A percentile compares a stretch with the other conserved stretches of the same genome.
Evolutionary conservation across 2,797 vertebrate genomes (phyloP).

Genomic region (Serranus cabrilla): DNA sequence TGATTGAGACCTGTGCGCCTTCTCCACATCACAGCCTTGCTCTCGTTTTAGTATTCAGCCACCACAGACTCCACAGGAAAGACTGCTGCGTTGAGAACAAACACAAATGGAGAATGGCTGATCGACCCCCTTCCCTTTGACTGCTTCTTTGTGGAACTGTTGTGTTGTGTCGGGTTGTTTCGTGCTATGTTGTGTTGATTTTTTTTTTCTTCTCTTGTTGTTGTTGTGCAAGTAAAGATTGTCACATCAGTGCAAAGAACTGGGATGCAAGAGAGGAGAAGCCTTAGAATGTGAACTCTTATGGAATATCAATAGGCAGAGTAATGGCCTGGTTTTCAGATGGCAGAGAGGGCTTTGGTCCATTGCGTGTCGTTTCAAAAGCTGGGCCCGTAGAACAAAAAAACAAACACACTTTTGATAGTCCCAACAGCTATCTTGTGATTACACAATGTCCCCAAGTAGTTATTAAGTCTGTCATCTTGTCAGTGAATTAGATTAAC

Average conservation of each 20-base stretch:
- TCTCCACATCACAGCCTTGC: constrained; percentile 62
- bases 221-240: constrained; percentile 53
- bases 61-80: constrained; percentile 63
- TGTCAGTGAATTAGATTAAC: constrained; percentile 62
- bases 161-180: constrained; percentile 35
- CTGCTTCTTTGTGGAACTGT: constrained; percentile 47
- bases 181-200: constrained; percentile 28
- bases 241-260: constrained; percentile 57
- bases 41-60: constrained; percentile 77
- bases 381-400: constrained; percentile 29
- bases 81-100: constrained; percentile 69
- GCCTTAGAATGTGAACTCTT: constrained; percentile 58
- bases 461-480: constrained; percentile 42
- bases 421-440: constrained; percentile 34
- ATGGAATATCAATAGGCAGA: constrained; percentile 68
- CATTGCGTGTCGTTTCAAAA: constrained; percentile 51
- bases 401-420: constrained; percentile 37
- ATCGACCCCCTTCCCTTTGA: constrained; percentile 67
- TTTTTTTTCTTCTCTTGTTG: background rate
- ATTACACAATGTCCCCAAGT: constrained; percentile 33
- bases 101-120: constrained; percentile 72
- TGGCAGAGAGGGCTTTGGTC: constrained; percentile 44
- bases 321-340: constrained; percentile 60
- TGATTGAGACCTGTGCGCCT: constrained; percentile 71
- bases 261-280: constrained; percentile 50